Conservation (phyloP, 1,140 invertebrate genomes). For the Megalonaias nervosa region DNA sequence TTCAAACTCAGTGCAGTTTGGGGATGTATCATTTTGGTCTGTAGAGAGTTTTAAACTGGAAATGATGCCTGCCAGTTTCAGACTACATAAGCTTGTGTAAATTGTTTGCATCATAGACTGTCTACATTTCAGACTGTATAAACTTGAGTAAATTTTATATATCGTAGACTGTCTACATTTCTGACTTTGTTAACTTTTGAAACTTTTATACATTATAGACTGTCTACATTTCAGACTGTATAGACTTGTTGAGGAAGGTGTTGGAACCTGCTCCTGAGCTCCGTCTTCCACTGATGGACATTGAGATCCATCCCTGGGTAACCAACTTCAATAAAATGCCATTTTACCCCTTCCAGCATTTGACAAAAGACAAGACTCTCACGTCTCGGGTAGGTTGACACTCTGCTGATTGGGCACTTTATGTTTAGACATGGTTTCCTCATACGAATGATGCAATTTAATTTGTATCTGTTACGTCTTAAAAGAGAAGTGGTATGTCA, state of each 20-base stretch:
- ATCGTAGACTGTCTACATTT: constrained; percentile 1
- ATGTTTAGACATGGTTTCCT: not conserved
- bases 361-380: constrained; percentile 58
- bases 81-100: too few species aligned
- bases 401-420: not conserved
- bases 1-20: too few species aligned
- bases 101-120: not conserved
- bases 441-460: too few species aligned
- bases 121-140: constrained; percentile 58
- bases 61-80: too few species aligned
- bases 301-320: constrained; percentile 69
- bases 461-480: too few species aligned
- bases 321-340: constrained; percentile 64
- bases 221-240: constrained; percentile 57
- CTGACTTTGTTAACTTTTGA: constrained; percentile 63
- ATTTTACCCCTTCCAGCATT: constrained; percentile 62
- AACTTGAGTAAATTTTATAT: constrained; percentile 38
- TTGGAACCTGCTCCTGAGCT: constrained; percentile 65
- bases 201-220: not conserved
- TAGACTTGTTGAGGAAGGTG: constrained; percentile 65
- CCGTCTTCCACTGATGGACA: constrained; percentile 65
- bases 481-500: too few species aligned
- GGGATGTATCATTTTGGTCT: too few species aligned
- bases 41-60: too few species aligned
- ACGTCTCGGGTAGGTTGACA: constrained; percentile 59